Base-by-base conservation (phyloP, 2,888 invertebrate genomes). In the Nemotelus nigrinus region DNA sequence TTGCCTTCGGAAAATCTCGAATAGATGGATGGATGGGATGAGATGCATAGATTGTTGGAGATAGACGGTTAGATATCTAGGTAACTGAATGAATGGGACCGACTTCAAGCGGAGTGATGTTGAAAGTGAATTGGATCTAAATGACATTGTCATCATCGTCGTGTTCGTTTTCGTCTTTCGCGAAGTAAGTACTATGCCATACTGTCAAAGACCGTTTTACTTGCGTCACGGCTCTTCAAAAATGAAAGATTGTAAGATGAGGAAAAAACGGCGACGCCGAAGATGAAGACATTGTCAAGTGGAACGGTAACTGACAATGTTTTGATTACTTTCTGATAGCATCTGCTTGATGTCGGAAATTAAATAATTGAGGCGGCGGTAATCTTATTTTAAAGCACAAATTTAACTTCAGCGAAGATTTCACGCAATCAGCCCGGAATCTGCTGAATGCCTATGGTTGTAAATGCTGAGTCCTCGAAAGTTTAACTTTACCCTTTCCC, bases 101-200 rank as follows among this genome's bases (percentile, higher is more conserved):
- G 55, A 55, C 39, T 8, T 50, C n/a, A 25, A 41, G 55, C 43
- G 8, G 43, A 5, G 53, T 55, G 8, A 63, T 55, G 39, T 48
- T 60, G 39, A 70, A 74, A 74, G 60, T 60, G 74, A 74, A 60
- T 60, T 74, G 74, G 55, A 74, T 48, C 63, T 74, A 63, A 74
- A 74, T 63, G 47, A 50, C 47, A 60, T 72, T 39, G 55, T 8
- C 70, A 47, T 25, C 25, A 25, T 25, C 25, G 25, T 25, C 25
- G 25, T 25, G 25, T 25, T 25, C 25, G 25, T 25, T 25, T 25
- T 25, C 41, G 60, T 7, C 41, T 7, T 39, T 7, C 50, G 50
- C 5, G 41, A 43, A 39, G 41, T 43, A 43, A 41, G 41, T 60
- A n/a, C 25, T 8, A 1, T 2, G 60, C 41, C 7, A 3, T 60